These are phyloP conservation scores for Eupithecia pulchellata DNA, from an alignment of 2,888 invertebrate species.

Conservation along the genomic window DNA sequence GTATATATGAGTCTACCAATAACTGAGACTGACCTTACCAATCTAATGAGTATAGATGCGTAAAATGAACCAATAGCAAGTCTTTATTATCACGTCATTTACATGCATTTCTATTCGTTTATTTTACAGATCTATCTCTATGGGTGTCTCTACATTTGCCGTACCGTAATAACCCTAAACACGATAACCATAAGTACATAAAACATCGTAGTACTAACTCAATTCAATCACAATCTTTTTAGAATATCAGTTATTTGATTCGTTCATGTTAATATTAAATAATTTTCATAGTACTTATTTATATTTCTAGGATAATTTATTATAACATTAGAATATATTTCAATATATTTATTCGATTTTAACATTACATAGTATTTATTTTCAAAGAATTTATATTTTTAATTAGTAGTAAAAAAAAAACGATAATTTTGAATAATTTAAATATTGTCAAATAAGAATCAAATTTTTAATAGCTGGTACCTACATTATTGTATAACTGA, in stretches of 20 bases:
- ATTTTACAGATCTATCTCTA: constrained; percentile 4
- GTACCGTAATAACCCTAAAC: constrained; percentile 52
- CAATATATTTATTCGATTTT: constrained; percentile 80
- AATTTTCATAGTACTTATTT: constrained; percentile 32
- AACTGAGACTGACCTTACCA: neutral
- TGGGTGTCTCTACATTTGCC: constrained; percentile 4
- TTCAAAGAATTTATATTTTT: neutral
- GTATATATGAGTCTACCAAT: neutral
- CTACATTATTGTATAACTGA: neutral
- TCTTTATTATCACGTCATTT: neutral
- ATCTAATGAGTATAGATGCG: neutral
- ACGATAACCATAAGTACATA: constrained; percentile 63
- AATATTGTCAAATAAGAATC: neutral
- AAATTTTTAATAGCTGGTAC: neutral
- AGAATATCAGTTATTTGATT: constrained; percentile 84
- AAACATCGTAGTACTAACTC: constrained; percentile 65
- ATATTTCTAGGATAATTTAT: constrained; percentile 39
- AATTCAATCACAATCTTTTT: constrained; percentile 84
- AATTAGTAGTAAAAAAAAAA: neutral
- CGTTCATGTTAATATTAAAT: constrained; percentile 62
- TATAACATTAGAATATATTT: constrained; percentile 78
- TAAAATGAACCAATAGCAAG: constrained; percentile 8
- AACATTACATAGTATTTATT: constrained; percentile 57
- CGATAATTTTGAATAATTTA: constrained; percentile 1
- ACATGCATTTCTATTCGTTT: neutral